These are phyloP conservation scores for Drosophila imparisetae DNA, from an alignment of 2,888 invertebrate genomes.

Conservation along the genomic window DNA sequence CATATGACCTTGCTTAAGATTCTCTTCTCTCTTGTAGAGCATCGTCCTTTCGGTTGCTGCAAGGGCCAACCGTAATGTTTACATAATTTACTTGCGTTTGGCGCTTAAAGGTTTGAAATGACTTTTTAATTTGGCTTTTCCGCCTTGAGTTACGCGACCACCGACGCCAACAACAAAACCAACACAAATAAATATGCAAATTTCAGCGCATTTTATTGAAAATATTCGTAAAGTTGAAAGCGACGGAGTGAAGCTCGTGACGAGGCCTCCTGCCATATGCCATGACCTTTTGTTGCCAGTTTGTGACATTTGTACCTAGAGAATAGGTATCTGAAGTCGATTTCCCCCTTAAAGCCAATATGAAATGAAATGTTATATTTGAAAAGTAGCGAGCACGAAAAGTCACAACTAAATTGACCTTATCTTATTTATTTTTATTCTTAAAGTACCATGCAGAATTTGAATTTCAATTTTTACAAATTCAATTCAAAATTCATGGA, in stretches of 20 bases:
- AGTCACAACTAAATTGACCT: neutral
- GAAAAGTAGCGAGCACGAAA: neutral
- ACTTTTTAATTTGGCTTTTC: slow-evolving; percentile 79
- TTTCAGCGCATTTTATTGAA: slow-evolving; percentile 69
- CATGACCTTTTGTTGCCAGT: slow-evolving; percentile 33
- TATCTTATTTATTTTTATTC: too few species aligned
- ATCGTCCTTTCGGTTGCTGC: slow-evolving; percentile 36
- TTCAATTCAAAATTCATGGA: neutral
- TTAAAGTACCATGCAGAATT: neutral
- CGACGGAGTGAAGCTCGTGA: slow-evolving; percentile 11
- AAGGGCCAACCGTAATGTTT: slow-evolving; percentile 72
- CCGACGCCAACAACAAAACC: slow-evolving; percentile 33
- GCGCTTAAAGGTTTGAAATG: slow-evolving; percentile 79
- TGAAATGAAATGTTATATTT: neutral
- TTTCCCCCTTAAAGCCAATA: slow-evolving; percentile 8
- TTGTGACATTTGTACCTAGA: slow-evolving; percentile 15
- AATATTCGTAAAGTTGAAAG: slow-evolving; percentile 56
- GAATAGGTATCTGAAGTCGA: slow-evolving; percentile 21
- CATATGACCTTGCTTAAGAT: slow-evolving; percentile 67
- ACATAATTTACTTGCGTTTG: slow-evolving; percentile 77
- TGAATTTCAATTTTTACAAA: neutral
- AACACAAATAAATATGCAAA: slow-evolving; percentile 77
- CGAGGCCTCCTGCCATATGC: slow-evolving; percentile 34
- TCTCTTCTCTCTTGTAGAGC: slow-evolving; percentile 17
- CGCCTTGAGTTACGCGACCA: slow-evolving; percentile 71